Conservation (phyloP, 2,113 vertebrate genomes). For the Spea multiplicata region DNA sequence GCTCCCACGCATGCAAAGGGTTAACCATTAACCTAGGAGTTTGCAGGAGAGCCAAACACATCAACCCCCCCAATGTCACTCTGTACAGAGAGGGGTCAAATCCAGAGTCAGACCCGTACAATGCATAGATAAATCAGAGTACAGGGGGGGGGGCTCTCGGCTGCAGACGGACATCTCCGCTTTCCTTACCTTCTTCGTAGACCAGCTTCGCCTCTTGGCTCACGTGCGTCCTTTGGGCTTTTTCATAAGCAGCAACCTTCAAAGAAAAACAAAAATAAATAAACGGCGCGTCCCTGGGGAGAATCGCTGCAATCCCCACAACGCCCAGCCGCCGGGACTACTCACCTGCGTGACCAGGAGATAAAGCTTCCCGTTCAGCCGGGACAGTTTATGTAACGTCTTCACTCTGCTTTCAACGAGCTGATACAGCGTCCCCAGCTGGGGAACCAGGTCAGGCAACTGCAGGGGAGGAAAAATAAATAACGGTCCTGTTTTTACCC, state of each 20-base stretch:
- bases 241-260: slow-evolving; percentile 77
- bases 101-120: no score
- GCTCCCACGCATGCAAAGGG: no score
- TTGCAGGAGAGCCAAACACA: no score
- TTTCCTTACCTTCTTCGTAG: slow-evolving; percentile 88
- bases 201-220: slow-evolving; percentile 86
- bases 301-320: no score
- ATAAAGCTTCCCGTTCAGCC: slow-evolving; percentile 89
- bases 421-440: slow-evolving; percentile 88
- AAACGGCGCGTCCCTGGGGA: background rate
- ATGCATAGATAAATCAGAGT: no score
- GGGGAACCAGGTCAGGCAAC: slow-evolving; percentile 88
- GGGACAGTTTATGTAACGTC: slow-evolving; percentile 86
- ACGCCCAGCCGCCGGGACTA: background rate
- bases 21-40: no score
- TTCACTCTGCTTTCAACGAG: slow-evolving; percentile 95
- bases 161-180: no score
- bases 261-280: background rate
- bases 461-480: slow-evolving; percentile 50
- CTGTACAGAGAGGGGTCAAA: no score
- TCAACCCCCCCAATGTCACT: no score
- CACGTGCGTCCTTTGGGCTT: slow-evolving; percentile 61
- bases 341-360: slow-evolving; percentile 88
- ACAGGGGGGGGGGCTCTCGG: no score
- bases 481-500: background rate